Percentiles rank a stretch among this genome's conserved stretches.
Conservation (phyloP, 2,113 vertebrate species). For the Oryzias javanicus region DNA sequence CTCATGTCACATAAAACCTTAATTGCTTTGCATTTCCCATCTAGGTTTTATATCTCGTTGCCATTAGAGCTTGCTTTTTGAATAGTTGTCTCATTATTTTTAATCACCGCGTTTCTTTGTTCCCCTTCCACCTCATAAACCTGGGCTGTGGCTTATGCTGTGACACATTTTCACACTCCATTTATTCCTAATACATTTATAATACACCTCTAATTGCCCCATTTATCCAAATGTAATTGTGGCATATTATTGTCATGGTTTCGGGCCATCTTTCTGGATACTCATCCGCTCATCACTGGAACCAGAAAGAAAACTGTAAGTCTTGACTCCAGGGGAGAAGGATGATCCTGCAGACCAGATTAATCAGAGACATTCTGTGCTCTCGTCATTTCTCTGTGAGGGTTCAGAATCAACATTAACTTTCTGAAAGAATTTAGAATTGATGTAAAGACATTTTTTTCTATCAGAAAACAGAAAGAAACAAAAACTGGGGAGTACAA, state of each 20-base stretch:
- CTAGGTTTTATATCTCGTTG: background rate
- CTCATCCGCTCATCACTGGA: slow-evolving; percentile 25
- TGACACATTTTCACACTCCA: slow-evolving; percentile 36
- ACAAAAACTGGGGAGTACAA: too few relatives aligned
- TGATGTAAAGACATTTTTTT: too few relatives aligned
- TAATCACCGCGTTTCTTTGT: slow-evolving; percentile 14
- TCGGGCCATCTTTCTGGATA: slow-evolving; percentile 17
- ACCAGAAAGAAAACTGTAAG: slow-evolving; percentile 35
- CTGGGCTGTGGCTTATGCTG: slow-evolving; percentile 7
- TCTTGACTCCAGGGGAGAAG: slow-evolving; percentile 20
- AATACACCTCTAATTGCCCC: slow-evolving; percentile 30
- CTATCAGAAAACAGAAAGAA: too few relatives aligned
- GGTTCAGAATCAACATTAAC: background rate
- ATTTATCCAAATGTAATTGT: slow-evolving; percentile 57
- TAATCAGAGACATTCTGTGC: slow-evolving; percentile 21
- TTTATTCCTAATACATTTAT: slow-evolving; percentile 35
- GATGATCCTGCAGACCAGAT: slow-evolving; percentile 25
- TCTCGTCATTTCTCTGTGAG: slow-evolving; percentile 14
- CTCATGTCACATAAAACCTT: background rate
- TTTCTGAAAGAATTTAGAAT: too few relatives aligned
- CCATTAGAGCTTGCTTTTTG: background rate
- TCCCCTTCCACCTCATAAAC: slow-evolving; percentile 15
- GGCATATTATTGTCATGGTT: slow-evolving; percentile 33
- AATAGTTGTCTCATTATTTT: slow-evolving; percentile 1
- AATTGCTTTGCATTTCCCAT: background rate